Evolutionary conservation across 2,888 invertebrate species (phyloP), one percentile per base, ranked within the genome.

Genomic region (Melitaea athalia): DNA sequence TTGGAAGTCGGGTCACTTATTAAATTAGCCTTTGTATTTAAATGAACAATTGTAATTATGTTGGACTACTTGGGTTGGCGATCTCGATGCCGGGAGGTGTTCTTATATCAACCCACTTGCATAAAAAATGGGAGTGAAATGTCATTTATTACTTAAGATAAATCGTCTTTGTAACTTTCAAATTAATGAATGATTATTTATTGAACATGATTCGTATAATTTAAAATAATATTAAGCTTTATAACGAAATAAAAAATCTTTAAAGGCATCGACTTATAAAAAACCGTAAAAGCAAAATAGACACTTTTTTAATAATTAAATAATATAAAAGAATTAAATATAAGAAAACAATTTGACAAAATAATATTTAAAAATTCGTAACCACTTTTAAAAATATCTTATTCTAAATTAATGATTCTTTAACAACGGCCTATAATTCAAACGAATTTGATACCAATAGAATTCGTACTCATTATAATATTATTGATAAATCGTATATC

Each of bases 11-110:
- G 89, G 86, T 87, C 90, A 91, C 90, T 91, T 92, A 91, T 92
- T 92, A 92, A 92, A 92, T 92, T 91, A 92, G 89, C 87, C 88
- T 91, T 92, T 92, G 91, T 92, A 91, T 92, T 92, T 90, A 91
- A 91, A 92, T 91, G 83, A 83, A 88, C 88, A 87, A 89, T 90
- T 90, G 75, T 76, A 91, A 91, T 91, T 87, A 84, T 89, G 74
- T 79, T 77, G 78, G 81, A 80, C 79, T 76, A 70, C 72, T 71
- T 66, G 50, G 65, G 70, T 57, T 72, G 70, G 67, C 59, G 63
- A 67, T 69, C 63, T 63, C 45, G 64, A 33, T 67, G 42, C 47
- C 68, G 63, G 63, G 61, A 66, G 69, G 65, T 68, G 72, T 61
- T 69, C 64, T 62, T 17, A 43, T 66, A 24, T 52, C 57, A 42